Evolutionary conservation across 2,797 vertebrate genomes (phyloP), one percentile per base, ranked within the genome.

Genomic region (Micropoecilia bifurca): DNA sequence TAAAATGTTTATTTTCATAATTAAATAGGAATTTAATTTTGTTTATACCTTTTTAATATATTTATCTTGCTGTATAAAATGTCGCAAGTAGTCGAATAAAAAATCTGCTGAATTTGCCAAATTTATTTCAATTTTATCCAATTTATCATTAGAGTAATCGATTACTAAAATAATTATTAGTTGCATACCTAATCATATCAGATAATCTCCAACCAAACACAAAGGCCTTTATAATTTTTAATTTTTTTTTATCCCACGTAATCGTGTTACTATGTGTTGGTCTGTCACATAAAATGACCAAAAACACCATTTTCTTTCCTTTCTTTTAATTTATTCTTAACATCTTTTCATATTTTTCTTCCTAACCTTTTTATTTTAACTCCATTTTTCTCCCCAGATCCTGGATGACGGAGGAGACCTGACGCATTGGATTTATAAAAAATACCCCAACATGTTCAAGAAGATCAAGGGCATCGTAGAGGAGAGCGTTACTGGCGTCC

Each of bases 371-470:
- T 33, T 5, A 25, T 61, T 48, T 48, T n/a, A 2, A 4, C 4
- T 4, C 7, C n/a, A 1, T 50, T 69, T 63, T 73, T 6, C 43
- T 43, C 45, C 2, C 50, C 93, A 99, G 98, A 99, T 99, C 88
- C 90, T 99, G 91, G 98, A 99, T 77, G 98, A 99, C 0, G 98
- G 98, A 25, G 98, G 98, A 2, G 98, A 99, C 85, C 95, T 99
- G 82, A 99, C 98, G 81, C 98, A 99, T 88, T 99, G 98, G 98
- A 99, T 99, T 92, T 99, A 99, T 88, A 99, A 99, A 94, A 99
- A 99, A 83, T 99, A 99, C 48, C 98, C 98, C 83, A 99, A 98
- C 93, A 99, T 99, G 98, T 99, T 99, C 90, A 99, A 99, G 93
- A 99, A 99, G 95, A 98, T 99, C 93, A 99, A 99, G 92, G 98